Conservation (phyloP, 2,113 vertebrate species). For the Megaleporinus macrocephalus region DNA sequence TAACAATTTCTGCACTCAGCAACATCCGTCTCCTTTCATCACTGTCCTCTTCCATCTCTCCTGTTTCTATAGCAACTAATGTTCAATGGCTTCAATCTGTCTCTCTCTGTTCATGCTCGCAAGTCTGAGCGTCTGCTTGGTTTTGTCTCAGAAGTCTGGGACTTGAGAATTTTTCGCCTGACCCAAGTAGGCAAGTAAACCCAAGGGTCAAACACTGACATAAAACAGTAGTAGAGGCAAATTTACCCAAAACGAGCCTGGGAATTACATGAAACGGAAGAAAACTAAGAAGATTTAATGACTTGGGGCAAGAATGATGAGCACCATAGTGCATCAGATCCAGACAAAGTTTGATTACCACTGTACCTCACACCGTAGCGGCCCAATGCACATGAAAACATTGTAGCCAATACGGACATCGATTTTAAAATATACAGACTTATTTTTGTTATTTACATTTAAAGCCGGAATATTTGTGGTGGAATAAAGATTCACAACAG, state of each 20-base stretch:
- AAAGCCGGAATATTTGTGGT: too few relatives aligned
- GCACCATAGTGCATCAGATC: too few relatives aligned
- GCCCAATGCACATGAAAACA: too few relatives aligned
- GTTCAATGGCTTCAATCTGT: conserved; percentile 36
- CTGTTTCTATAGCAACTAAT: conserved; percentile 55
- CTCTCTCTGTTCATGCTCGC: background rate
- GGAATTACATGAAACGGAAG: background rate
- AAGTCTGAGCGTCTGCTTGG: background rate
- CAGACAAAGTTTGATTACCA: too few relatives aligned
- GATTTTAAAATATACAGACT: too few relatives aligned
- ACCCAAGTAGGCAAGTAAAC: background rate
- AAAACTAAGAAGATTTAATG: background rate
- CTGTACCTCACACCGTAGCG: too few relatives aligned
- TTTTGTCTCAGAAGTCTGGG: conserved; percentile 20
- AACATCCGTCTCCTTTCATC: conserved; percentile 48
- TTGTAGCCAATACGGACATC: too few relatives aligned
- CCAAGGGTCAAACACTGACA: background rate
- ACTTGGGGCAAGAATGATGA: background rate
- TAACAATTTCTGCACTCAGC: conserved; percentile 20
- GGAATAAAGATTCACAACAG: too few relatives aligned
- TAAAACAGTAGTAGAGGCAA: background rate
- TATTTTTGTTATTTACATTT: too few relatives aligned
- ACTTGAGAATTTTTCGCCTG: background rate
- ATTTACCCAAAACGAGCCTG: background rate
- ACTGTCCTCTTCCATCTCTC: conserved; percentile 26